phyloP scores from a whole-genome alignment of 2,797 vertebrate species.

The Takifugu rubripes region DNA sequence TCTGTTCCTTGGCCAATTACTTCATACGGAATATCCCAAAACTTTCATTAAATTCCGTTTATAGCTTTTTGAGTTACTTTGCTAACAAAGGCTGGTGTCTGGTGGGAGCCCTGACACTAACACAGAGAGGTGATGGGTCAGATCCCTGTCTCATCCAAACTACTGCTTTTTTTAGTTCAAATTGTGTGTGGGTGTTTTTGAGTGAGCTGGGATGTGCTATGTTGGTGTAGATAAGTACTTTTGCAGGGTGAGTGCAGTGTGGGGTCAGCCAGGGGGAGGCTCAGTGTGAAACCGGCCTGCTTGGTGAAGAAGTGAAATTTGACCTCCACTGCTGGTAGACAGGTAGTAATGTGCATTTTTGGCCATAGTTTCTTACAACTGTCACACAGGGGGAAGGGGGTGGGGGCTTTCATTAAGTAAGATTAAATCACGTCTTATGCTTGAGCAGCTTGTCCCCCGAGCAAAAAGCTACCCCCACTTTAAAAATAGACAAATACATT shows the following conservation, averaged over 20 bases:
- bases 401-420: constrained; percentile 66
- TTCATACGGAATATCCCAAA: too few species aligned
- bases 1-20: too few species aligned
- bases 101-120: too few species aligned
- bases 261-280: constrained; percentile 19
- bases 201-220: too few species aligned
- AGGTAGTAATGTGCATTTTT: constrained; percentile 30
- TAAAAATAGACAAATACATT: constrained; percentile 71
- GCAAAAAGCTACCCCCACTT: constrained; percentile 40
- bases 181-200: too few species aligned
- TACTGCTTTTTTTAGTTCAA: too few species aligned
- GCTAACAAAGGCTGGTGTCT: too few species aligned
- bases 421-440: constrained; percentile 73
- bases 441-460: constrained; percentile 55
- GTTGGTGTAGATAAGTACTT: background rate
- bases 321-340: constrained; percentile 55
- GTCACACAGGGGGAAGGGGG: constrained; percentile 23
- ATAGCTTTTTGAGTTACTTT: too few species aligned
- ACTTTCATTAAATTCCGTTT: too few species aligned
- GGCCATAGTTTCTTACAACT: constrained; percentile 41
- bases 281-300: constrained; percentile 19
- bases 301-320: constrained; percentile 31
- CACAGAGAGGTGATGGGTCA: too few species aligned
- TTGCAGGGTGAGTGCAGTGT: constrained; percentile 1
- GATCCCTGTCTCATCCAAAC: too few species aligned